Percentiles rank a stretch among this genome's conserved stretches.
phyloP scores from a whole-genome alignment of 1,140 invertebrate genomes.

The Euborellia annulipes region DNA sequence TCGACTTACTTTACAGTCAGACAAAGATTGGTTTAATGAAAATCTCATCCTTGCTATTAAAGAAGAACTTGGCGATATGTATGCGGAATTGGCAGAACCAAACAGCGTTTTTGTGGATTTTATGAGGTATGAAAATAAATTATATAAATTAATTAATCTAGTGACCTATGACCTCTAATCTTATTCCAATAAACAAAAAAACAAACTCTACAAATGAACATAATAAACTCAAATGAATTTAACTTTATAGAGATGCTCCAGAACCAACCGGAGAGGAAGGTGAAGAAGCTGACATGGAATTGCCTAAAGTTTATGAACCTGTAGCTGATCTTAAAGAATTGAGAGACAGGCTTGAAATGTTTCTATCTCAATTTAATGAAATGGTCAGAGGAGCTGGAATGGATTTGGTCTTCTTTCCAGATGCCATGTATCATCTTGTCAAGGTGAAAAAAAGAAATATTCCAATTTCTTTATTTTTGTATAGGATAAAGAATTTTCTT shows the following conservation, averaged over 20 bases:
- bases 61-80: slow-evolving; percentile 47
- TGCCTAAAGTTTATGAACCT: slow-evolving; percentile 90
- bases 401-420: slow-evolving; percentile 98
- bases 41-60: slow-evolving; percentile 45
- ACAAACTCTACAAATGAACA: too few relatives aligned
- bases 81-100: slow-evolving; percentile 49
- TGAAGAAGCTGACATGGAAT: slow-evolving; percentile 88
- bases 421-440: slow-evolving; percentile 90
- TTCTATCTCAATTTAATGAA: slow-evolving; percentile 89
- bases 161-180: too few relatives aligned
- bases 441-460: slow-evolving; percentile 32
- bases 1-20: slow-evolving; percentile 55
- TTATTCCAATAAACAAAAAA: too few relatives aligned
- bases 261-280: slow-evolving; percentile 93
- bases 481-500: too few relatives aligned
- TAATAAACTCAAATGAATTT: too few relatives aligned
- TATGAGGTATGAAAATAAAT: slow-evolving; percentile 48
- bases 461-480: too few relatives aligned
- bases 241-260: slow-evolving; percentile 73
- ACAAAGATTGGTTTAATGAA: slow-evolving; percentile 68
- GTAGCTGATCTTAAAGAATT: slow-evolving; percentile 65
- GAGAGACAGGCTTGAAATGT: slow-evolving; percentile 79
- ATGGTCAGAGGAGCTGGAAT: slow-evolving; percentile 88
- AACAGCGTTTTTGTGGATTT: slow-evolving; percentile 83
- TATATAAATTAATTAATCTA: too few relatives aligned